Base-by-base conservation (phyloP, 64 coral and sea anemone genomes). In the Porites australiensis region DNA sequence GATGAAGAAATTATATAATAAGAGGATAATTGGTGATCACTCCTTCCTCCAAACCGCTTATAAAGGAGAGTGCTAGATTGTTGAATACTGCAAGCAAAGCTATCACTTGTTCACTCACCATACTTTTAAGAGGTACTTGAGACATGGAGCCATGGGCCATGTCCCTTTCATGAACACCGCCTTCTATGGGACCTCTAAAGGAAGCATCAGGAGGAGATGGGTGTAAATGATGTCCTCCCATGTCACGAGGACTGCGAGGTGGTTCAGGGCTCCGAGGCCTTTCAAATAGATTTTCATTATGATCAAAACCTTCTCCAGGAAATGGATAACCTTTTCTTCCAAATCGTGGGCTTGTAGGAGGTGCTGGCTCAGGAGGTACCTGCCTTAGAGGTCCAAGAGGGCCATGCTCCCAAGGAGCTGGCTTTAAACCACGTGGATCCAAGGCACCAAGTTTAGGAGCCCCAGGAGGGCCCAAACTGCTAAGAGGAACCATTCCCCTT, bases 251-350 rank as follows among this genome's bases (percentile, higher is more conserved):
- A 75, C 79, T 94, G 4, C 77, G 74, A 4, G 92, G 67, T 76
- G 92, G 92, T 60, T 98, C 95, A 67, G 95, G 95, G n/a, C 92
- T 94, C 65, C 88, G 67, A n/a, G 95, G 95, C 87, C 95, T 79
- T 47, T 75, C 88, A 91, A 90, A 87, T 4, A 21, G 66, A 79
- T 62, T 72, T 86, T 87, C 88, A 54, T 64, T 62, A 72, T 77
- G 72, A 50, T 75, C 44, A 73, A 57, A 12, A 84, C 8, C 68
- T 59, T 88, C 47, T 12, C 44, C 64, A 52, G 62, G 65, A 71
- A 13, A 47, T 58, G 48, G 51, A 87, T 53, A 87, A 13, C 83
- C 22, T 43, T n/a, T 54, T 75, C 7, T 55, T 61, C 50, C 86
- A 49, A 72, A 58, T 83, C 70, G 18, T 22, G 52, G 89, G 47